Percentiles rank a stretch among this genome's conserved stretches.
Conservation (phyloP, 2,113 vertebrate species). For the Carollia perspicillata region DNA sequence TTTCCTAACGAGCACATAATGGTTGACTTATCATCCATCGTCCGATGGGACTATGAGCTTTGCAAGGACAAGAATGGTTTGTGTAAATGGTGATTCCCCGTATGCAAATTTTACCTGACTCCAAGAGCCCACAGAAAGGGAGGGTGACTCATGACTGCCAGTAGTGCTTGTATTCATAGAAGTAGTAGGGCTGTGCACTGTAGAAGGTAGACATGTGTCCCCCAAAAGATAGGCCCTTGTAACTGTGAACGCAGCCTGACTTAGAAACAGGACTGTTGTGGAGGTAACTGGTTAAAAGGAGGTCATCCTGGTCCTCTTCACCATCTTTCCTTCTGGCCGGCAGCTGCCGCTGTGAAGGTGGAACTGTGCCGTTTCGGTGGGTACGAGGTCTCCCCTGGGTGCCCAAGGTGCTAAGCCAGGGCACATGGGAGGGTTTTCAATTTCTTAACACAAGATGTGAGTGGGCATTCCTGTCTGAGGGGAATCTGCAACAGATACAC, state of each 20-base stretch:
- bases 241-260: background rate
- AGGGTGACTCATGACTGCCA: background rate
- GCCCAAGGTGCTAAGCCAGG: background rate
- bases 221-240: background rate
- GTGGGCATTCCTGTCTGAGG: background rate
- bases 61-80: background rate
- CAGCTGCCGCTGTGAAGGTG: background rate
- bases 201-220: background rate
- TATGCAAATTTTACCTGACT: background rate
- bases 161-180: background rate
- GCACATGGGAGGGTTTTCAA: background rate
- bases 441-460: background rate
- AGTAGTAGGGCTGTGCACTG: background rate
- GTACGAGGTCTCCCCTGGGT: background rate
- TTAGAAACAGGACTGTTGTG: background rate
- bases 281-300: background rate
- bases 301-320: background rate
- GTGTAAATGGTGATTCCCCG: background rate
- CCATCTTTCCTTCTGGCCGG: background rate
- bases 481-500: background rate
- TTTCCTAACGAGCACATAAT: background rate
- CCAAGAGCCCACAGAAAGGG: background rate
- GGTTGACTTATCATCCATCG: background rate
- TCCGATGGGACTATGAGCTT: background rate
- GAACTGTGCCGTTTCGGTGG: background rate